phyloP scores from a whole-genome alignment of 2,888 invertebrate genomes.

The Netelia fuscicornis region DNA sequence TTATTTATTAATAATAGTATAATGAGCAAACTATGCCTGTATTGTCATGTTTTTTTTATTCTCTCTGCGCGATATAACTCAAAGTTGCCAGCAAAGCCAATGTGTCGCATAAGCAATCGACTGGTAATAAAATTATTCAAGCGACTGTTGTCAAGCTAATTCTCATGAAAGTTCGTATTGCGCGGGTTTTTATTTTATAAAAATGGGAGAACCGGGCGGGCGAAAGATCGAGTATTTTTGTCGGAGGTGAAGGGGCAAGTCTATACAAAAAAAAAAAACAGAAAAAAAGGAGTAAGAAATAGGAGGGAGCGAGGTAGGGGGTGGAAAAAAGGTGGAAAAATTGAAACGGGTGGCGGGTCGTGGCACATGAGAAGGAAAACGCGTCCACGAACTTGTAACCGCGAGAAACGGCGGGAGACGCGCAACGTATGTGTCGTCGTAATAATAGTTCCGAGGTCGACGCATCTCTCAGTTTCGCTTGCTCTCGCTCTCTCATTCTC shows the following conservation, averaged over 20 bases:
- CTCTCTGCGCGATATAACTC: conserved; percentile 5
- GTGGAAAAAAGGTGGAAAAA: conserved; percentile 24
- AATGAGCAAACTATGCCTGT: conserved; percentile 26
- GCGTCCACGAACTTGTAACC: conserved; percentile 66
- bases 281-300: background rate
- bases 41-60: conserved; percentile 36
- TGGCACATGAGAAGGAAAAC: conserved; percentile 42
- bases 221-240: conserved; percentile 42
- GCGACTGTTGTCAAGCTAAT: conserved; percentile 14
- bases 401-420: conserved; percentile 38
- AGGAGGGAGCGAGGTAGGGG: background rate
- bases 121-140: conserved; percentile 43
- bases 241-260: conserved; percentile 10
- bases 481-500: conserved; percentile 24
- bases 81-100: conserved; percentile 35
- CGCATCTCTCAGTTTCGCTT: conserved; percentile 52
- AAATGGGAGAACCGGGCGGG: background rate
- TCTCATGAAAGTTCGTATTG: conserved; percentile 65
- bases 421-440: conserved; percentile 58
- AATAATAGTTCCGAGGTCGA: conserved; percentile 69
- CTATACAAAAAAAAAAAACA: background rate
- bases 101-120: conserved; percentile 43
- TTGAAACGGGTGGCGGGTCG: conserved; percentile 41
- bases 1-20: conserved; percentile 59
- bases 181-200: conserved; percentile 50